Evolutionary conservation across 2,888 invertebrate species (phyloP), one percentile per base, ranked within the genome.

Genomic region (Hydriomena furcata): DNA sequence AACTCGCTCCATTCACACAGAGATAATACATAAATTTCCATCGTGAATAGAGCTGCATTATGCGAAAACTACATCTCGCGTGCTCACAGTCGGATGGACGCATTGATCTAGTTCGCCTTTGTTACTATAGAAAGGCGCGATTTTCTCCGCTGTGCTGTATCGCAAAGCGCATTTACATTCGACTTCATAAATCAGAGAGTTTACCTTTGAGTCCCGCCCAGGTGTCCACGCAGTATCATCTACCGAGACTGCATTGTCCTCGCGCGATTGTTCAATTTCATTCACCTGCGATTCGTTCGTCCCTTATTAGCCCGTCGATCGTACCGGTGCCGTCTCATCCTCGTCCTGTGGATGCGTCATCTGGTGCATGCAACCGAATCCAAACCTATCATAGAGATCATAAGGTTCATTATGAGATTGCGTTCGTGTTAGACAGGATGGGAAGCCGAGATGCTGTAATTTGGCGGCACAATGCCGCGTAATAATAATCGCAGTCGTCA

Each of bases 381-480:
- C 41, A 28, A 55, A 58, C 65, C 55, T 71, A 64, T 48, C 35
- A 21, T 49, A 17, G 41, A 28, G 7, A 41, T 50, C 42, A 59
- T 71, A 76, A 71, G 73, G 66, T 58, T 45, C 28, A 42, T 35
- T 52, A 49, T 58, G 11, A 35, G 56, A 52, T 64, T 28, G 68
- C 46, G 23, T 61, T 61, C 43, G 54, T 50, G 48, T 62, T 65
- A 71, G 66, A 75, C 86, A 85, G 89, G 88, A 88, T 86, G 88
- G 84, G 82, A 84, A 86, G 84, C 75, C 73, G 86, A 87, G 86
- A 85, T 79, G 86, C 78, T 79, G 84, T 82, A 84, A 84, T 88
- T 87, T 82, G 82, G 82, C 73, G 76, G 81, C 79, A 88, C 87
- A 87, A 87, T 88, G 78, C 81, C 74, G 75, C 79, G 79, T 80